Base-by-base conservation (phyloP, 2,113 vertebrate species). In the Notarius quadriscutis region DNA sequence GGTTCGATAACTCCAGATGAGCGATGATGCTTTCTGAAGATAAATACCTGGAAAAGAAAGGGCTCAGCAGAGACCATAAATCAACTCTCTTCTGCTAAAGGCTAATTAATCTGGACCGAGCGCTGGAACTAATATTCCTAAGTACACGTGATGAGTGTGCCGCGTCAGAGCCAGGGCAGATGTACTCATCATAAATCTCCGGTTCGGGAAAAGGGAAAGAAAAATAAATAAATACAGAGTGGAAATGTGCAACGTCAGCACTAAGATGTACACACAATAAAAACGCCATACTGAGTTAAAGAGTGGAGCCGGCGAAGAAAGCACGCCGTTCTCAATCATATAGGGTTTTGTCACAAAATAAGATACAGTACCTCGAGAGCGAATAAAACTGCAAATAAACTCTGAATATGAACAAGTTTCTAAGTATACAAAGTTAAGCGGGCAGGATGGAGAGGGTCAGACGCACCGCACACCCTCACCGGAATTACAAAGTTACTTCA, bases 81-180 rank as follows among this genome's bases (percentile, higher is more conserved):
- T 91, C 90, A 84, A 50, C 75, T 53, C 83, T 81, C 65, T 57
- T 77, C 81, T 12, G 77, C 87, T 91, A 88, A 71, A 79, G 82
- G 86, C 81, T 90, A 87, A 90, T 90, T 91, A 90, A 92, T 81
- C 72, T 88, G 87, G 83, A 84, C 51, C n/a, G 81, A 89, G 86
- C 79, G 50, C 78, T 67, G 30, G 78, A 55, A 83, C 87, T 87
- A 89, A 89, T 89, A 84, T 53, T 62, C 62, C 27, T 62, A 82
- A 86, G 83, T 89, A 83, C 85, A 85, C 75, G 71, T 71, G 87
- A 90, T 88, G 89, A 86, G 84, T 25, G 12, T n/a, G 27, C 41
- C 22, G 74, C 71, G 62, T 57, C 67, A 34, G 86, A 81, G 82
- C 17, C 34, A 50, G 57, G 79, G 84, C 83, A 86, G 41, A 82